Evolutionary conservation across 92 coral and sea anemone genomes (phyloP).

Genomic region (Diadumene lineata): DNA sequence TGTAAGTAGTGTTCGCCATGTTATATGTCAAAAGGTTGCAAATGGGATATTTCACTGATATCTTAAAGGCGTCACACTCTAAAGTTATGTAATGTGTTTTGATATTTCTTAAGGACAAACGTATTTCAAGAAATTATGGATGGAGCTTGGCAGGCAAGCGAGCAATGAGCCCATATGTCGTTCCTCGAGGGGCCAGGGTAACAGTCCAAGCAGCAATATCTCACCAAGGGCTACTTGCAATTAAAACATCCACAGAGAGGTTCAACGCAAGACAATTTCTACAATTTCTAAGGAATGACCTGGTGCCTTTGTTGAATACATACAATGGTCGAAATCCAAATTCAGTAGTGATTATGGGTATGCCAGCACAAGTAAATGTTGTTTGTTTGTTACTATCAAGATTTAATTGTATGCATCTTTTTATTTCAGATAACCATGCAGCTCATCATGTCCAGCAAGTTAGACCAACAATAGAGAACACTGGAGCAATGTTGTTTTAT

Average conservation of each 20-base stretch:
- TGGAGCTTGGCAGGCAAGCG: slow-evolving; percentile 33
- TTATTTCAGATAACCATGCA: slow-evolving; percentile 14
- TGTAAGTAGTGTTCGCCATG: slow-evolving; percentile 12
- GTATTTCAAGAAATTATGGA: slow-evolving; percentile 48
- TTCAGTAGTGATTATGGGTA: slow-evolving; percentile 54
- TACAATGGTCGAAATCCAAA: slow-evolving; percentile 47
- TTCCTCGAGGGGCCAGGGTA: slow-evolving; percentile 47
- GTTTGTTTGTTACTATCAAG: background rate
- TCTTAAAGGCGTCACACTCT: background rate
- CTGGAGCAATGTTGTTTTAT: slow-evolving; percentile 3
- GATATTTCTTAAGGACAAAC: slow-evolving; percentile 32
- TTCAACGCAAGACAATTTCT: slow-evolving; percentile 34
- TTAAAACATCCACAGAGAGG: slow-evolving; percentile 13
- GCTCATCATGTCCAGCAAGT: slow-evolving; percentile 15
- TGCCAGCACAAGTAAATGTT: slow-evolving; percentile 4
- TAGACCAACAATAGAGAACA: background rate
- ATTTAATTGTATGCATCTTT: background rate
- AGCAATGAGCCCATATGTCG: slow-evolving; percentile 29
- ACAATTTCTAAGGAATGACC: slow-evolving; percentile 33
- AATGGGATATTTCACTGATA: too few relatives aligned
- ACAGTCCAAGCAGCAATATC: slow-evolving; percentile 33
- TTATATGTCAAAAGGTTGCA: background rate
- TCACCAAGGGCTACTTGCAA: slow-evolving; percentile 32
- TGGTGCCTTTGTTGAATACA: slow-evolving; percentile 51
- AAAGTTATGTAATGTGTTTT: background rate